Evolutionary conservation across 2,113 vertebrate species (phyloP).

Genomic region (Eulacestoma nigropectus): DNA sequence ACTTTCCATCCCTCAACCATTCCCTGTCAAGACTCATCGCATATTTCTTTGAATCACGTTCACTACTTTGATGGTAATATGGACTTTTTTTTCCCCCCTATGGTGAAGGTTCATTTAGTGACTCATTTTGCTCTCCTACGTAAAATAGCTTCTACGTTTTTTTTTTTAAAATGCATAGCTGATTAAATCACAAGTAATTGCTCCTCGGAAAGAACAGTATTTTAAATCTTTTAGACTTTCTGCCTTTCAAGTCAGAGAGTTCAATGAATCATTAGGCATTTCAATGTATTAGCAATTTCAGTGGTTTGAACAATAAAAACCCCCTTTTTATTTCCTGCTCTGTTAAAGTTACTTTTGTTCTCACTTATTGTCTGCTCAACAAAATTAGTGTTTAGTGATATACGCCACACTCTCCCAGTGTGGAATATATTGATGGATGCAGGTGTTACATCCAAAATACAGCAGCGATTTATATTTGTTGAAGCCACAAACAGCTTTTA

Average conservation of each 20-base stretch:
- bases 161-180: conserved; percentile 44
- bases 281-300: conserved; percentile 51
- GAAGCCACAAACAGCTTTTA: not conserved
- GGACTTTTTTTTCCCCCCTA: not conserved
- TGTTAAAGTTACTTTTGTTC: conserved; percentile 45
- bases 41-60: conserved; percentile 51
- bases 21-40: conserved; percentile 33
- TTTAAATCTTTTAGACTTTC: conserved; percentile 61
- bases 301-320: conserved; percentile 30
- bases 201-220: conserved; percentile 55
- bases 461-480: not conserved
- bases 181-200: conserved; percentile 71
- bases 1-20: conserved; percentile 17
- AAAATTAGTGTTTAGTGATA: not conserved
- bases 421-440: not conserved
- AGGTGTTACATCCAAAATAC: not conserved
- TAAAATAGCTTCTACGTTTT: conserved; percentile 55
- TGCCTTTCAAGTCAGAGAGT: conserved; percentile 68
- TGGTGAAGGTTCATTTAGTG: conserved; percentile 65
- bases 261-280: conserved; percentile 67
- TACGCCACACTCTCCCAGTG: not conserved
- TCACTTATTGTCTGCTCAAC: conserved; percentile 33
- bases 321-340: conserved; percentile 11
- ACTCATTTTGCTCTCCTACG: conserved; percentile 68
- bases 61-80: conserved; percentile 60